Evolutionary conservation across 2,113 vertebrate species (phyloP).

Genomic region (Nyctibius bracteatus): DNA sequence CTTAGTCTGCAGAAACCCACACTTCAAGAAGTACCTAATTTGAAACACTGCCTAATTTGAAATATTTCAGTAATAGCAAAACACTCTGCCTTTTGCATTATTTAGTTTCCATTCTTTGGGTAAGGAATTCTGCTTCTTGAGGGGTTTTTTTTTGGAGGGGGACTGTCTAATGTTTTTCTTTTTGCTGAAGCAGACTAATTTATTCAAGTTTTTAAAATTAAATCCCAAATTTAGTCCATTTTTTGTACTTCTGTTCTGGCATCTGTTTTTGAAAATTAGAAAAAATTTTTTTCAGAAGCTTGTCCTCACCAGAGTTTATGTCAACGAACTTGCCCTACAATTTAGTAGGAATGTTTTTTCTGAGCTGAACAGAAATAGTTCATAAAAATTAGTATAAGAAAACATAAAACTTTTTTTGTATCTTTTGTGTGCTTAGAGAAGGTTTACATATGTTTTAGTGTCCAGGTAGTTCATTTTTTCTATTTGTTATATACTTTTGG

Average conservation of each 20-base stretch:
- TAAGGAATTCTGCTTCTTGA: neutral
- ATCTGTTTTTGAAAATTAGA: neutral
- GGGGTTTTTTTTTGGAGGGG: rapidly evolving
- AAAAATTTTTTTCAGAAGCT: neutral
- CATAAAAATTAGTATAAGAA: neutral
- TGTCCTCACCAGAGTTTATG: neutral
- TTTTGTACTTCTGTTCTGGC: neutral
- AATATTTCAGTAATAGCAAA: neutral
- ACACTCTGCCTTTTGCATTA: neutral
- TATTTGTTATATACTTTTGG: neutral
- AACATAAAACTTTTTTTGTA: neutral
- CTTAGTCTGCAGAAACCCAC: neutral
- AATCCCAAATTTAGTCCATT: neutral
- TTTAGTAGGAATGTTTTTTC: neutral
- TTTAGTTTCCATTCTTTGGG: neutral
- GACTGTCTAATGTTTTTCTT: neutral
- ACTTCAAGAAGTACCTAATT: neutral
- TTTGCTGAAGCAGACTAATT: neutral
- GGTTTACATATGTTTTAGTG: rapidly evolving
- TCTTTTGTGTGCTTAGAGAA: neutral
- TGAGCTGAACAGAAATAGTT: neutral
- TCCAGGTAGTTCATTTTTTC: rapidly evolving
- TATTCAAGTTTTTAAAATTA: neutral
- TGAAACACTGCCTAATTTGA: neutral
- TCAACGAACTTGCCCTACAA: neutral